These are phyloP conservation scores for Nilaparvata lugens DNA, from an alignment of 1,140 invertebrate genomes.

Conservation along the genomic window DNA sequence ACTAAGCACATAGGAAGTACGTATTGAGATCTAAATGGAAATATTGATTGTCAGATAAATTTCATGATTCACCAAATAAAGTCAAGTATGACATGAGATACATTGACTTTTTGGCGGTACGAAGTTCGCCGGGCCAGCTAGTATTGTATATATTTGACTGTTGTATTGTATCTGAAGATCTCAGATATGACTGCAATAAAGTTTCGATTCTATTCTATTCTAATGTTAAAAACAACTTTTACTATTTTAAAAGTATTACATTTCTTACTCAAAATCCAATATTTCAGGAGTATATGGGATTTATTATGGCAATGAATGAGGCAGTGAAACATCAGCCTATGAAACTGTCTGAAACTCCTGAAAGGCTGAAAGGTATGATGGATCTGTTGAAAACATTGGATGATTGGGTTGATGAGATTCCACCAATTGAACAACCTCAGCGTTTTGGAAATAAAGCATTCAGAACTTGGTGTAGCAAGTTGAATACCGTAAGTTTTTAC, in stretches of 20 bases:
- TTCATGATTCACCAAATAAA: too few species aligned
- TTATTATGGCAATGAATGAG: conserved; percentile 76
- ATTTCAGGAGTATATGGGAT: conserved; percentile 66
- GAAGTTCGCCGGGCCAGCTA: too few species aligned
- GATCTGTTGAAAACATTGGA: conserved; percentile 63
- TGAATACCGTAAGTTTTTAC: conserved; percentile 58
- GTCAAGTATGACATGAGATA: too few species aligned
- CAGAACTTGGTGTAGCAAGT: conserved; percentile 66
- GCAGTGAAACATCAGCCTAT: conserved; percentile 70
- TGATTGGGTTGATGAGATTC: conserved; percentile 70
- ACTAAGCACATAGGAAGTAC: too few species aligned
- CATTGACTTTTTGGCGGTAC: too few species aligned
- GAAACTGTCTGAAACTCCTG: conserved; percentile 51
- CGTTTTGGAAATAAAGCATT: conserved; percentile 96
- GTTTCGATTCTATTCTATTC: too few species aligned
- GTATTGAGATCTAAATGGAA: too few species aligned
- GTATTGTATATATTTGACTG: too few species aligned
- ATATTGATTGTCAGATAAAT: too few species aligned
- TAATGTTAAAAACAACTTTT: background rate
- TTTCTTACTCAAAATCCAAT: too few species aligned
- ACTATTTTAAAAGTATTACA: background rate
- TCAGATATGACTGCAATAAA: too few species aligned
- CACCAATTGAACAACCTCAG: conserved; percentile 87
- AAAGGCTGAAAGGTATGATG: conserved; percentile 51
- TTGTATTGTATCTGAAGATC: too few species aligned